Conservation (phyloP, 2,113 vertebrate genomes). For the Xenopus tropicalis region DNA sequence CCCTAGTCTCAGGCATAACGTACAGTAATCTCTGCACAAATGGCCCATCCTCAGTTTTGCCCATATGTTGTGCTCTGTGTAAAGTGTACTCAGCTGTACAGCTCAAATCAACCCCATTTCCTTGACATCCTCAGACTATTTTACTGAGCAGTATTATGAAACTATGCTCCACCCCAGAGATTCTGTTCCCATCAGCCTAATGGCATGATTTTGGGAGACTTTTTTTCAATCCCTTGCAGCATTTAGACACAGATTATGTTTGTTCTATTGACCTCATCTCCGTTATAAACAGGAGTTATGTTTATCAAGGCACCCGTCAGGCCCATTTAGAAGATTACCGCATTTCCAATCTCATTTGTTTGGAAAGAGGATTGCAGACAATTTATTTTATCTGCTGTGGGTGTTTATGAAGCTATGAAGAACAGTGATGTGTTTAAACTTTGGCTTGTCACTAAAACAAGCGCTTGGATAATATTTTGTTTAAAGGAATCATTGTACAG, state of each 20-base stretch:
- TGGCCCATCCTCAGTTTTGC: not conserved
- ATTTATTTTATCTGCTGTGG: conserved; percentile 51
- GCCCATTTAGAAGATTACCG: conserved; percentile 71
- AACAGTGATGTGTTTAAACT: conserved; percentile 38
- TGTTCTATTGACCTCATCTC: conserved; percentile 59
- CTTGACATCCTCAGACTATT: not conserved
- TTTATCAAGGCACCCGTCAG: conserved; percentile 59
- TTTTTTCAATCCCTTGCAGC: conserved; percentile 51
- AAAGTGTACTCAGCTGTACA: not conserved
- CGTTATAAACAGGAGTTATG: conserved; percentile 62
- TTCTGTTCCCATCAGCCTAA: conserved; percentile 64
- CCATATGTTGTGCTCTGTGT: not conserved
- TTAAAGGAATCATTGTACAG: not conserved
- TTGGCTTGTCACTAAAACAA: conserved; percentile 7
- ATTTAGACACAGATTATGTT: conserved; percentile 63
- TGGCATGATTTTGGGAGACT: conserved; percentile 55
- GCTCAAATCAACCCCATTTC: not conserved
- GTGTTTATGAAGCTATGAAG: conserved; percentile 51
- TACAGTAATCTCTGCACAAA: not conserved
- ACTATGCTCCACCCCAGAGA: conserved; percentile 23
- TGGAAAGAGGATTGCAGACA: conserved; percentile 69
- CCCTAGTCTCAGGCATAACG: too few species aligned
- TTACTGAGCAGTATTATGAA: conserved; percentile 16
- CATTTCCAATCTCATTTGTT: conserved; percentile 70
- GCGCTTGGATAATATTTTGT: conserved; percentile 21